These are phyloP conservation scores for Aricia artaxerxes DNA, from an alignment of 2,888 invertebrate species.

Conservation along the genomic window DNA sequence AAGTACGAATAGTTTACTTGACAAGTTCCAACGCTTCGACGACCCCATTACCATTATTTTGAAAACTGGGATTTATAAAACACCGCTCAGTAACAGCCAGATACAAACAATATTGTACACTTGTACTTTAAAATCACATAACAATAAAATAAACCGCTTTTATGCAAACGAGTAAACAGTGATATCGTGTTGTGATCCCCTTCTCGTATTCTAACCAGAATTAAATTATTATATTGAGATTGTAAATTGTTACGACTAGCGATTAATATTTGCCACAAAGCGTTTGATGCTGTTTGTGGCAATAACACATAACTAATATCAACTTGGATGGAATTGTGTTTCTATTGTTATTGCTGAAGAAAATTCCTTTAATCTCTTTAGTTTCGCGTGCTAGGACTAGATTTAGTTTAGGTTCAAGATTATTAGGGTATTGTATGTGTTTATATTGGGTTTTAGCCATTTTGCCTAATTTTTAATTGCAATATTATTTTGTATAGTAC, in stretches of 20 bases:
- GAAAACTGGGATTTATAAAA: not conserved
- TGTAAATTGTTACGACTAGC: slow-evolving; percentile 71
- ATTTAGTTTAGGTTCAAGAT: not conserved
- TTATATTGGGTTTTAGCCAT: not conserved
- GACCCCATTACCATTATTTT: not conserved
- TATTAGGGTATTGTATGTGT: not conserved
- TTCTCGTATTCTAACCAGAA: slow-evolving; percentile 56
- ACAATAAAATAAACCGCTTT: slow-evolving; percentile 51
- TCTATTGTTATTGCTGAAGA: slow-evolving; percentile 14
- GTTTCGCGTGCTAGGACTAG: not conserved
- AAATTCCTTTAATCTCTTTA: slow-evolving; percentile 8
- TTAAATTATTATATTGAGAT: slow-evolving; percentile 76
- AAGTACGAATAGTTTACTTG: too few relatives aligned
- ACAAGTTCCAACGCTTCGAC: not conserved
- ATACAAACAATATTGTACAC: slow-evolving; percentile 17
- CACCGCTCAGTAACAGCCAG: not conserved
- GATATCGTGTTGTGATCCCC: slow-evolving; percentile 65
- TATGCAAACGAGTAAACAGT: slow-evolving; percentile 57
- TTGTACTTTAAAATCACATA: slow-evolving; percentile 55
- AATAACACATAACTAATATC: slow-evolving; percentile 47
- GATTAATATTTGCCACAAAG: slow-evolving; percentile 71
- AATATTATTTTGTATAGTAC: not conserved
- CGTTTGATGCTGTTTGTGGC: slow-evolving; percentile 46
- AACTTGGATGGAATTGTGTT: slow-evolving; percentile 15
- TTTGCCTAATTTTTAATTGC: not conserved